These are phyloP conservation scores for Agrochola lychnidis DNA, from an alignment of 2,888 invertebrate genomes.

Conservation along the genomic window DNA sequence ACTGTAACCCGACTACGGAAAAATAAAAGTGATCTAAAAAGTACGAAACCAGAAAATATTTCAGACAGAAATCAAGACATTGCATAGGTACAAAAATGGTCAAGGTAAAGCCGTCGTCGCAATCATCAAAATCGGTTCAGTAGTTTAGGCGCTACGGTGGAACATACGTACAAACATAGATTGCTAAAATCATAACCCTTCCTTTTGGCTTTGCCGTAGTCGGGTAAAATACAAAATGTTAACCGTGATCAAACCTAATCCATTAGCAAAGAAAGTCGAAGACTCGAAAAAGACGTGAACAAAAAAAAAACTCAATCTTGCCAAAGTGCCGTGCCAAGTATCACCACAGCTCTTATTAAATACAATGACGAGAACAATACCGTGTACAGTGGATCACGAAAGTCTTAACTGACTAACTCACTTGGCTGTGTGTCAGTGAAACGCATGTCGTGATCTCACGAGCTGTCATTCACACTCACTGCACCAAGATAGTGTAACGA, in stretches of 20 bases:
- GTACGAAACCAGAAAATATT: too few relatives aligned
- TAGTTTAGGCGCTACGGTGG: too few relatives aligned
- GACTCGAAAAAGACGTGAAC: background rate
- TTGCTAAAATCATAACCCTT: too few relatives aligned
- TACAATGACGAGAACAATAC: conserved; percentile 2
- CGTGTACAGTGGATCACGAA: conserved; percentile 38
- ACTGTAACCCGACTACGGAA: too few relatives aligned
- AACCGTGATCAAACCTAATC: background rate
- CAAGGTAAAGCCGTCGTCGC: too few relatives aligned
- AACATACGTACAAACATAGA: too few relatives aligned
- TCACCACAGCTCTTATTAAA: background rate
- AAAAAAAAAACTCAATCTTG: background rate
- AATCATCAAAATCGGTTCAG: too few relatives aligned
- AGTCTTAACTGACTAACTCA: conserved; percentile 41
- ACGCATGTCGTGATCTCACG: conserved; percentile 72
- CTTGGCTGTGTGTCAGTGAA: conserved; percentile 58
- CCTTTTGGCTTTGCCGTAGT: too few relatives aligned
- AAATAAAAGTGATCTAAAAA: too few relatives aligned
- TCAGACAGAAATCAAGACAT: too few relatives aligned
- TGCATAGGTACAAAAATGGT: too few relatives aligned
- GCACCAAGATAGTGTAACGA: conserved; percentile 68
- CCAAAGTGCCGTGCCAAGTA: background rate
- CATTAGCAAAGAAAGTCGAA: too few relatives aligned
- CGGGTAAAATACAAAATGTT: background rate
- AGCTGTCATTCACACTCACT: conserved; percentile 74